Conservation (phyloP, 2,888 invertebrate species). For the Ormyrus pomaceus region DNA sequence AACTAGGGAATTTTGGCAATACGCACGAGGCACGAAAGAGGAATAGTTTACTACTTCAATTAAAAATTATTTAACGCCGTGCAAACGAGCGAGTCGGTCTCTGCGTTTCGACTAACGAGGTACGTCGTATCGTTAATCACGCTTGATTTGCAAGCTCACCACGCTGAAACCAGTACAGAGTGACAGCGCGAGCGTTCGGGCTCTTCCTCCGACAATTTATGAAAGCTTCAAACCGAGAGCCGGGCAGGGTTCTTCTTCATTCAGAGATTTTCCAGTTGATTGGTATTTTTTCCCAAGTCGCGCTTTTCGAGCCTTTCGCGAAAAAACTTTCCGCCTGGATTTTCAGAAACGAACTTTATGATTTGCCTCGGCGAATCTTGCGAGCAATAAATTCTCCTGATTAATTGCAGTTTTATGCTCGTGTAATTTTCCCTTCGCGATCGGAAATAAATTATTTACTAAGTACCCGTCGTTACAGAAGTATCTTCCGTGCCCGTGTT, state of each 20-base stretch:
- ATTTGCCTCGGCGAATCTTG: too few relatives aligned
- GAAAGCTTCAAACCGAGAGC: slow-evolving; percentile 34
- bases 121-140: slow-evolving; percentile 57
- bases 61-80: slow-evolving; percentile 56
- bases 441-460: too few relatives aligned
- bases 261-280: slow-evolving; percentile 44
- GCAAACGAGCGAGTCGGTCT: slow-evolving; percentile 36
- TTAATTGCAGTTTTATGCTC: too few relatives aligned
- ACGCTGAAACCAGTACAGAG: slow-evolving; percentile 44
- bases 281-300: slow-evolving; percentile 4
- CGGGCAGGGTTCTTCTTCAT: slow-evolving; percentile 6
- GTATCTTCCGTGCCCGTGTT: too few relatives aligned
- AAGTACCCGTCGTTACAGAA: too few relatives aligned
- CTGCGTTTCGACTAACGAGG: slow-evolving; percentile 54
- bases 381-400: too few relatives aligned
- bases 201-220: slow-evolving; percentile 46
- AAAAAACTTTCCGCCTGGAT: too few relatives aligned
- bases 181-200: slow-evolving; percentile 43
- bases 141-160: slow-evolving; percentile 57
- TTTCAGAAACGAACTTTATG: too few relatives aligned
- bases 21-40: slow-evolving; percentile 8
- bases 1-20: slow-evolving; percentile 6
- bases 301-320: too few relatives aligned
- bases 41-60: slow-evolving; percentile 45
- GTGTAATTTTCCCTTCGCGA: too few relatives aligned